Conservation (phyloP, 2,888 invertebrate species). For the Chymomyza procnemis region DNA sequence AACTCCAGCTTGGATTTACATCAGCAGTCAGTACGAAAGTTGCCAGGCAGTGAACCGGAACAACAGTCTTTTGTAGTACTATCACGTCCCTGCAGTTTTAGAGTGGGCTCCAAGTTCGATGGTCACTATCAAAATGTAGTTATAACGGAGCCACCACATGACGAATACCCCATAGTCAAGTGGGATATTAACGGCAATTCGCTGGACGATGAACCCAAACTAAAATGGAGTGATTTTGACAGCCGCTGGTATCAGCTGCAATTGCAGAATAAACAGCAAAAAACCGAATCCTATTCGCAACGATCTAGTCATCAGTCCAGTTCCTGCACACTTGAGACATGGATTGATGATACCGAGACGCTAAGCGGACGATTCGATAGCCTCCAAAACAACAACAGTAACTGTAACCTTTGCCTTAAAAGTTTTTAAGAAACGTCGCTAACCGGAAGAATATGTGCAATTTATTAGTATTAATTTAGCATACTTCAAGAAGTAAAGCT, state of each 20-base stretch:
- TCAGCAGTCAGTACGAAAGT: neutral
- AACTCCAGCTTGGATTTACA: conserved; percentile 69
- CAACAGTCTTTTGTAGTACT: conserved; percentile 10
- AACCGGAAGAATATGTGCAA: neutral
- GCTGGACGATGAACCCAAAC: conserved; percentile 65
- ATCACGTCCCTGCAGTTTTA: conserved; percentile 65
- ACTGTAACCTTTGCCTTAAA: conserved; percentile 67
- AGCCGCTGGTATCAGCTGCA: conserved; percentile 59
- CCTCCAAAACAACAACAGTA: conserved; percentile 34
- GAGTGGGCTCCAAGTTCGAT: conserved; percentile 67
- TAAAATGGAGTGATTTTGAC: conserved; percentile 67
- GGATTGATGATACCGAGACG: conserved; percentile 76
- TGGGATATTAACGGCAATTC: conserved; percentile 78
- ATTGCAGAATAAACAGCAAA: conserved; percentile 46
- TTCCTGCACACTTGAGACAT: conserved; percentile 77
- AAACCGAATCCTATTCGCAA: conserved; percentile 49
- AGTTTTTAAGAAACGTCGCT: conserved; percentile 47
- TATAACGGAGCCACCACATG: conserved; percentile 71
- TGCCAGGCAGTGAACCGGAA: conserved; percentile 21
- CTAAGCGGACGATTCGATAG: conserved; percentile 36
- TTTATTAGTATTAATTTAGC: neutral
- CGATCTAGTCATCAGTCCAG: conserved; percentile 76
- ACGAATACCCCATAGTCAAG: conserved; percentile 67
- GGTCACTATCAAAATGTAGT: conserved; percentile 73
- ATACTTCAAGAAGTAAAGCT: neutral